phyloP scores from a whole-genome alignment of 2,888 invertebrate genomes.

The Perdita meconis region DNA sequence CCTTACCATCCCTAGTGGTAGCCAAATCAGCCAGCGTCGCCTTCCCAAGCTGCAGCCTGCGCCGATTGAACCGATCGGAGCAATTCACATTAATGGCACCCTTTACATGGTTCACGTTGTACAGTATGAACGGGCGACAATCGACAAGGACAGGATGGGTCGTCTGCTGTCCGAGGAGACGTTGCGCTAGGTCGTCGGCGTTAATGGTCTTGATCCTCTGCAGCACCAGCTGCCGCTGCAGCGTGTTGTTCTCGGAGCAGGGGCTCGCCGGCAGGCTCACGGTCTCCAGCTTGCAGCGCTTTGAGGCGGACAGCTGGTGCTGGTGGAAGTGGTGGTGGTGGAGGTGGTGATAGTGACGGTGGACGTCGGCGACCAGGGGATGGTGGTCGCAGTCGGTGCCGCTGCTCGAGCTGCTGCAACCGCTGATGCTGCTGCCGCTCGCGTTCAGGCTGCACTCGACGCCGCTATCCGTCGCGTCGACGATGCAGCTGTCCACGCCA shows the following conservation, averaged over 20 bases:
- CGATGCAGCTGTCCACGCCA: conserved; percentile 64
- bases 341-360: conserved; percentile 63
- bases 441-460: conserved; percentile 52
- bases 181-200: conserved; percentile 85
- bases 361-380: conserved; percentile 49
- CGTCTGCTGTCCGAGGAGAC: conserved; percentile 75
- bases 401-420: conserved; percentile 57
- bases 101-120: conserved; percentile 89
- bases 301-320: conserved; percentile 80
- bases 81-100: conserved; percentile 90
- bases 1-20: conserved; percentile 88
- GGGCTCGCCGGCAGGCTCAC: conserved; percentile 85
- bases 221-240: conserved; percentile 85
- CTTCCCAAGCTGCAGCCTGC: conserved; percentile 88
- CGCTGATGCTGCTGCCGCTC: conserved; percentile 53
- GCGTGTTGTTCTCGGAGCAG: conserved; percentile 86
- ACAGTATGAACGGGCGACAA: conserved; percentile 89
- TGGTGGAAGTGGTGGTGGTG: conserved; percentile 65
- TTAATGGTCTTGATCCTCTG: conserved; percentile 85
- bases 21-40: conserved; percentile 88
- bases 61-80: conserved; percentile 88
- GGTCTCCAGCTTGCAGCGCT: conserved; percentile 86
- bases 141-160: conserved; percentile 85
- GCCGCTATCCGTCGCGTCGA: conserved; percentile 52
- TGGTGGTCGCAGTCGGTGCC: conserved; percentile 40